Percentiles rank a stretch among this genome's conserved stretches.
Evolutionary conservation across 2,113 vertebrate genomes (phyloP).

Genomic region (Verasper variegatus): DNA sequence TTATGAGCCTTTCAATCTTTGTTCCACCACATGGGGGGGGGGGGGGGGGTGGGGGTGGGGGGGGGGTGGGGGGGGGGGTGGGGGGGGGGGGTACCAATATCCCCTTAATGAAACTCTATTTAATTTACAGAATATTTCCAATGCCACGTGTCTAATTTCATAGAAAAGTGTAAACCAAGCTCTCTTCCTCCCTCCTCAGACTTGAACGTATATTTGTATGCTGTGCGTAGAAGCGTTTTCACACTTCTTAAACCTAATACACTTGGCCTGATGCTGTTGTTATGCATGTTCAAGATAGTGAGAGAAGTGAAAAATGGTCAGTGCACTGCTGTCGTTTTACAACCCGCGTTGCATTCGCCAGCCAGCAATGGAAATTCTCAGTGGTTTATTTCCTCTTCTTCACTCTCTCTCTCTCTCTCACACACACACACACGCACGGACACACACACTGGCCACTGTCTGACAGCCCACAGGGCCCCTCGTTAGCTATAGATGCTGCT

Average conservation of each 20-base stretch:
- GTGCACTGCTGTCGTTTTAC: constrained; percentile 32
- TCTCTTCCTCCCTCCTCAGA: constrained; percentile 2
- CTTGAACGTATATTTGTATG: not conserved
- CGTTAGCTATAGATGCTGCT: constrained; percentile 46
- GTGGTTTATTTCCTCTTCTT: constrained; percentile 6
- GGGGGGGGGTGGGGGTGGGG: not conserved
- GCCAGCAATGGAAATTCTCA: constrained; percentile 24
- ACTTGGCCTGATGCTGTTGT: constrained; percentile 17
- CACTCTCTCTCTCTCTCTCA: not conserved
- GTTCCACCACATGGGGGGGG: constrained; percentile 4
- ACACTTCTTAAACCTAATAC: not conserved
- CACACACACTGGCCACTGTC: constrained; percentile 24
- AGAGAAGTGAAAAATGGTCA: constrained; percentile 13
- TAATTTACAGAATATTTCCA: constrained; percentile 19
- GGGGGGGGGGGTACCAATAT: not conserved
- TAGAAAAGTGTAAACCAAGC: not conserved
- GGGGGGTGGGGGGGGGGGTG: too few relatives aligned
- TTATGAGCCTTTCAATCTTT: constrained; percentile 42
- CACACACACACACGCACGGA: constrained; percentile 8
- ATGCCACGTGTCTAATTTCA: constrained; percentile 22
- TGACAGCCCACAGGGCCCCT: constrained; percentile 52
- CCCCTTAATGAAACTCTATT: constrained; percentile 26
- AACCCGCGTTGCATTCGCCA: constrained; percentile 4
- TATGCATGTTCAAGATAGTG: constrained; percentile 14
- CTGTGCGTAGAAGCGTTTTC: not conserved